Base-by-base conservation (phyloP, 2,797 vertebrate species). In the Paramormyrops hopkinsi region DNA sequence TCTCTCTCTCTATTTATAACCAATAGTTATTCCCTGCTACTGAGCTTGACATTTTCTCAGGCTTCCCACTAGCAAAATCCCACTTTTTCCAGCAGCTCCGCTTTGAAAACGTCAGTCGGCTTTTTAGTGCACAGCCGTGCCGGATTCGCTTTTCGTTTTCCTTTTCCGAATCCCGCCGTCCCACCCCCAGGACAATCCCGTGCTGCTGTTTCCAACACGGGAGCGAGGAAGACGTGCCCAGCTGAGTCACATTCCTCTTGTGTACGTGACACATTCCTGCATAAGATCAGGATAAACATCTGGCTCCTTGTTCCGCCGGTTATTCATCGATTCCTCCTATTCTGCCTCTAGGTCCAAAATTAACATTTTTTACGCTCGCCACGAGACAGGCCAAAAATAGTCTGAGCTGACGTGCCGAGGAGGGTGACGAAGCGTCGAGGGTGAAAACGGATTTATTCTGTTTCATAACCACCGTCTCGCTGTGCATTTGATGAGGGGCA, bases 1-100 rank as follows among this genome's bases (percentile, higher is more conserved):
- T 91, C 89, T 51, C 50, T 53, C 56, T 59, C 56, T 59, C 6
- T 59, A 29, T 69, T 33, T 69, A 69, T 69, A 69, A 12, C 25
- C 93, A 93, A 92, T 93, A 94, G 91, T 89, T 94, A 92, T 92
- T 94, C 91, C 90, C 93, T 89, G 89, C 89, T 90, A 44, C 89
- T 91, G 86, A 90, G 86, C 12, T 89, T 90, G 90, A 92, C 91
- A 91, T 89, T 86, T 90, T 91, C 89, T 88, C 29, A 33, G 14
- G 86, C 90, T 88, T 62, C 88, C 54, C 86, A 50, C 89, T 89
- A 56, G 88, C 54, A 73, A 73, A 73, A 19, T 19, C 62, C 48
- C 33, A 6, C 17, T 29, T 12, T 33, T 29, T 22, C 53, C 46
- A 54, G 46, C 48, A 56, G 25, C 51, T 86, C 51, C 29, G 48